Conservation (phyloP, 1,140 invertebrate species). For the Camponotus pennsylvanicus region DNA sequence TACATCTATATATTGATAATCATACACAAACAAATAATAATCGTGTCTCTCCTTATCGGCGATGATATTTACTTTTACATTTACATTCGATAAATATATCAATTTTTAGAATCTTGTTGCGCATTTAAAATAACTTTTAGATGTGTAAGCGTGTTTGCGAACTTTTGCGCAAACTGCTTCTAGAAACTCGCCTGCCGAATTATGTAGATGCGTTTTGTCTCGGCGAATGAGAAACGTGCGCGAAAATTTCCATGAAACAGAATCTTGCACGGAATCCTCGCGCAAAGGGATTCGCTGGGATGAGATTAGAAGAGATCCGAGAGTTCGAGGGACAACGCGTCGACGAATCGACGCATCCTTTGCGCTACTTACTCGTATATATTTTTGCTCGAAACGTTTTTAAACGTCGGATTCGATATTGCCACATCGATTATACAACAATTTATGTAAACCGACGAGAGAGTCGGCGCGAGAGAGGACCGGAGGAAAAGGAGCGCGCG, state of each 20-base stretch:
- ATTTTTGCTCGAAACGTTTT: not conserved
- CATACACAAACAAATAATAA: not conserved
- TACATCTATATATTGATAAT: too few species aligned
- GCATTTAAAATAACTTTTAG: not conserved
- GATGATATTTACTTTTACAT: not conserved
- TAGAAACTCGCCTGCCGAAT: conserved; percentile 12
- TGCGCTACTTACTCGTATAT: not conserved
- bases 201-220: conserved; percentile 27
- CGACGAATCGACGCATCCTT: not conserved
- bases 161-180: not conserved
- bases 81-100: not conserved
- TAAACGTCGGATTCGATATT: conserved; percentile 4
- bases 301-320: not conserved
- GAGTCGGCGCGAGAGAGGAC: not conserved
- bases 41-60: not conserved
- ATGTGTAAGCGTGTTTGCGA: conserved; percentile 22
- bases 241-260: conserved; percentile 31
- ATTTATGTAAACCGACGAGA: conserved; percentile 9
- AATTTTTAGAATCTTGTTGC: not conserved
- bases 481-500: not conserved
- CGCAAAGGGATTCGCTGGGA: not conserved
- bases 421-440: conserved; percentile 36
- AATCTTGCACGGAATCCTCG: not conserved
- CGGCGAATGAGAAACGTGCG: conserved; percentile 5
- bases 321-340: not conserved